Conservation (phyloP, 2,888 invertebrate species). For the Carpatolechia fugitivella region DNA sequence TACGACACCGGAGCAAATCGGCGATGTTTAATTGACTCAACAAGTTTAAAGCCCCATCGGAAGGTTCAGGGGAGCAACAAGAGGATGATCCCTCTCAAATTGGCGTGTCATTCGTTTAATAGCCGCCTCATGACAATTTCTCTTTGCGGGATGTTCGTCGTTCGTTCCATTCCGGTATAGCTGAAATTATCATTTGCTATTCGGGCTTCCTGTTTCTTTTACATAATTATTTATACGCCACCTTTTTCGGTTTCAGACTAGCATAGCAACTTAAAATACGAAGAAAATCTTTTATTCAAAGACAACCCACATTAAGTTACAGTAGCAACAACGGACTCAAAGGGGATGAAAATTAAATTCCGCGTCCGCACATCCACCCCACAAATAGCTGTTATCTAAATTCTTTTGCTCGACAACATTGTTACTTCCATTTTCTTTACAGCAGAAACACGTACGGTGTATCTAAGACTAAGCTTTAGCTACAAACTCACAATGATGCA, state of each 20-base stretch:
- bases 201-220: not conserved
- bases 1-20: slow-evolving; percentile 48
- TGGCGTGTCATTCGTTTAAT: slow-evolving; percentile 20
- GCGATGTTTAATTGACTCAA: slow-evolving; percentile 60
- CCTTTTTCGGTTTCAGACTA: not conserved
- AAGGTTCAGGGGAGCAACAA: slow-evolving; percentile 43
- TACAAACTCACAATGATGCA: slow-evolving; percentile 47
- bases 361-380: not conserved
- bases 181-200: not conserved
- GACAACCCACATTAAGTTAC: not conserved
- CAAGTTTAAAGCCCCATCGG: slow-evolving; percentile 60
- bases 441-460: not conserved
- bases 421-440: slow-evolving; percentile 2
- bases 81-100: slow-evolving; percentile 26
- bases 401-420: not conserved
- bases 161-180: not conserved
- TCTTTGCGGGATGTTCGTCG: slow-evolving; percentile 12
- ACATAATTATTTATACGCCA: not conserved
- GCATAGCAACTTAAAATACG: not conserved
- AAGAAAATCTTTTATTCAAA: slow-evolving; percentile 1
- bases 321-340: not conserved
- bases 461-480: not conserved
- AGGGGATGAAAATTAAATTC: not conserved
- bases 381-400: not conserved
- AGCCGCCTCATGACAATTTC: slow-evolving; percentile 13